Evolutionary conservation across 2,113 vertebrate genomes (phyloP).

Genomic region (Channa argus): DNA sequence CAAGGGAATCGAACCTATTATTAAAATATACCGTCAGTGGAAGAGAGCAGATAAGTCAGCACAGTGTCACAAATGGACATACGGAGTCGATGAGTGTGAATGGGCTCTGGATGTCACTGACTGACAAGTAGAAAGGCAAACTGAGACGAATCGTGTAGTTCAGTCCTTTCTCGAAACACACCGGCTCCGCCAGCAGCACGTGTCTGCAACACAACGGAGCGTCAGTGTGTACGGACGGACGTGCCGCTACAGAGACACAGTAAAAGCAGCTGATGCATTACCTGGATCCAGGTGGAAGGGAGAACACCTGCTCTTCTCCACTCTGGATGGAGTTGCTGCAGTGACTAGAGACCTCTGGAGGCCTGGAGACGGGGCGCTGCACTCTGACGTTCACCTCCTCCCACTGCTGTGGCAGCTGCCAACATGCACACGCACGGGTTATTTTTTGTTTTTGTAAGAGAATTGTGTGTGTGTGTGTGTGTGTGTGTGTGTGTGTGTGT

Average conservation of each 20-base stretch:
- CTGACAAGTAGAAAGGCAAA: conserved; percentile 87
- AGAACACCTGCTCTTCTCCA: conserved; percentile 90
- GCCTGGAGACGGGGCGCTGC: conserved; percentile 84
- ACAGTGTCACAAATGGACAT: conserved; percentile 53
- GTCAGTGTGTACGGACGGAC: background rate
- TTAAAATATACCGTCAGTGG: background rate
- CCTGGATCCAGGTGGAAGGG: conserved; percentile 91
- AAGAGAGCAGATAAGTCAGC: too few relatives aligned
- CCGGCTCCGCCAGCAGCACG: conserved; percentile 84
- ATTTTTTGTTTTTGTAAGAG: background rate
- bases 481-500: background rate
- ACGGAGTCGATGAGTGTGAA: conserved; percentile 96
- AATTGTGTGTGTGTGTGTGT: background rate
- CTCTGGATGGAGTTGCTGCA: conserved; percentile 88
- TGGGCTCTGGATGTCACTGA: conserved; percentile 84
- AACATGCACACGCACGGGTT: background rate
- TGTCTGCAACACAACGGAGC: conserved; percentile 82
- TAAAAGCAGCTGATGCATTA: background rate
- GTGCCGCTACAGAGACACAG: too few relatives aligned
- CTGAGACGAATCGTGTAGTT: conserved; percentile 92
- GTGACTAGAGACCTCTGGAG: conserved; percentile 76
- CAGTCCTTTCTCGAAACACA: conserved; percentile 93
- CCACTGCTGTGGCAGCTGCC: conserved; percentile 93
- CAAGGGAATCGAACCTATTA: background rate
- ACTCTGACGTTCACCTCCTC: conserved; percentile 89